A percentile compares a stretch with the other conserved stretches of the same genome.
These are phyloP conservation scores for Pygoscelis adeliae DNA, from an alignment of 2,113 vertebrate species.

Conservation along the genomic window DNA sequence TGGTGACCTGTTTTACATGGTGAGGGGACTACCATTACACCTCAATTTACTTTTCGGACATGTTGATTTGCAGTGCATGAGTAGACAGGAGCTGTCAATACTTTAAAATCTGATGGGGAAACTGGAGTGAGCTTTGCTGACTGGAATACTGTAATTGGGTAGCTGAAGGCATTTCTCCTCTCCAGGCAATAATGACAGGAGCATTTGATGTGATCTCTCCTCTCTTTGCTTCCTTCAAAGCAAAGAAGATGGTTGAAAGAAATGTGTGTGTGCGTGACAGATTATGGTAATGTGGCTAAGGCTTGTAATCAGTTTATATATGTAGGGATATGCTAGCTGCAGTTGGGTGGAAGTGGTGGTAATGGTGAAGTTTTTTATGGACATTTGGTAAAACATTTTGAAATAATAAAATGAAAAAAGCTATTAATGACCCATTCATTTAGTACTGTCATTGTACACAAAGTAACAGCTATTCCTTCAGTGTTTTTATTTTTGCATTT, in stretches of 20 bases:
- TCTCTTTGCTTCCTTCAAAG: slow-evolving; percentile 29
- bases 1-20: background rate
- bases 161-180: slow-evolving; percentile 4
- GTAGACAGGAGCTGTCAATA: slow-evolving; percentile 7
- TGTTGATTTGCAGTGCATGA: background rate
- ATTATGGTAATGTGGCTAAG: background rate
- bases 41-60: background rate
- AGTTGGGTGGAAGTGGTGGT: background rate
- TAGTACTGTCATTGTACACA: background rate
- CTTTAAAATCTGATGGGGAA: background rate
- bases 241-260: slow-evolving; percentile 9
- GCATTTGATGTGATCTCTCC: background rate
- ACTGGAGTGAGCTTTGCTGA: background rate
- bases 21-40: background rate
- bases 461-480: background rate
- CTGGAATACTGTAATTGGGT: background rate
- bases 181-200: background rate
- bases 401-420: background rate
- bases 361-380: background rate
- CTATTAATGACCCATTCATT: background rate
- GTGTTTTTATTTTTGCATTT: slow-evolving; percentile 12
- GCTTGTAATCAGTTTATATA: background rate
- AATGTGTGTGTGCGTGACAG: background rate
- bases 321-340: background rate
- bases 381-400: background rate